Conservation (phyloP, 2,797 vertebrate species). For the Microchirus variegatus region DNA sequence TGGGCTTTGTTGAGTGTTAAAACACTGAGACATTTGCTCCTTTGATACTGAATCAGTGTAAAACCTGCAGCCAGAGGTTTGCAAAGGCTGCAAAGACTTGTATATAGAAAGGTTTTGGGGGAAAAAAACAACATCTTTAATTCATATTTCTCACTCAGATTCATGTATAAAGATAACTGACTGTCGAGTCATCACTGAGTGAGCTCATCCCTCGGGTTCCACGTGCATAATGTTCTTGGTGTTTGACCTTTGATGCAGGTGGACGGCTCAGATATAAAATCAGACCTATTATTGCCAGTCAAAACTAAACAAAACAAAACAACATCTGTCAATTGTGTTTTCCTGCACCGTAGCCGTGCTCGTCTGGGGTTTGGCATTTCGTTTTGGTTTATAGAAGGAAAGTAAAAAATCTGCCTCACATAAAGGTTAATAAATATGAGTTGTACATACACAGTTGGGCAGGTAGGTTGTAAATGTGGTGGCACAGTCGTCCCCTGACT, state of each 20-base stretch:
- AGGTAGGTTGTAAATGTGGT: constrained; percentile 82
- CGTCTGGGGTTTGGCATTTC: no score
- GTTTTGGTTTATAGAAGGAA: no score
- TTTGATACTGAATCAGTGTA: no score
- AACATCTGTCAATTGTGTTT: no score
- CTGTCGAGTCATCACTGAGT: constrained; percentile 1
- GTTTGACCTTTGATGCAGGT: constrained; percentile 5
- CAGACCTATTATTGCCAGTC: background rate
- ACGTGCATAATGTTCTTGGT: background rate
- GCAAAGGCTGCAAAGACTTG: no score
- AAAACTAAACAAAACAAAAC: constrained; percentile 1
- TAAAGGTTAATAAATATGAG: background rate
- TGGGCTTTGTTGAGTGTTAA: no score
- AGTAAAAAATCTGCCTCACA: no score
- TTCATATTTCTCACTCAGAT: background rate
- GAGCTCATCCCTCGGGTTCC: background rate
- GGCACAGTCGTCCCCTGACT: constrained; percentile 74
- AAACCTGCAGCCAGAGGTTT: no score
- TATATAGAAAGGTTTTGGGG: no score
- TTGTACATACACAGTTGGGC: constrained; percentile 86
- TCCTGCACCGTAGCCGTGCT: no score
- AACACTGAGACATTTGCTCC: no score
- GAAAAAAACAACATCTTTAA: background rate
- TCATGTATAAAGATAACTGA: background rate
- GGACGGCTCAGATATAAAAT: constrained; percentile 3